Conservation (phyloP, 2,888 invertebrate genomes). For the Drosophila yooni region DNA sequence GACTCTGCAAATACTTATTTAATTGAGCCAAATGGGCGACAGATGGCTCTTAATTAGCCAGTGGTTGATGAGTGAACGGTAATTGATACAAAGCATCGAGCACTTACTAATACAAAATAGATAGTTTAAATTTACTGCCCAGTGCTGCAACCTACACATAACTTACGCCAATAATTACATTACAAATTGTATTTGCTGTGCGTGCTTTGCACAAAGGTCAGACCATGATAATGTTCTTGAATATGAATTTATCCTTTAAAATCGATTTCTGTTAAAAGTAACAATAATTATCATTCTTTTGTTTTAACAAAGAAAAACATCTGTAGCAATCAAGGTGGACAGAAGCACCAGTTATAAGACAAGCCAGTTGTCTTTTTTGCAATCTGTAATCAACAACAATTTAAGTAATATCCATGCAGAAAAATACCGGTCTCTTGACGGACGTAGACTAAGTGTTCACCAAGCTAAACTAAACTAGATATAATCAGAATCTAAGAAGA, state of each 20-base stretch:
- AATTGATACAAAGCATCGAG: conserved; percentile 15
- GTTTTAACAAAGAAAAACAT: background rate
- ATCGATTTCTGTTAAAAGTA: background rate
- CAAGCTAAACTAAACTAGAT: background rate
- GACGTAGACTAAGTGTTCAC: background rate
- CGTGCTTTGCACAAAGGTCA: background rate
- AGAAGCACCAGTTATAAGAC: background rate
- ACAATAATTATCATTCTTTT: background rate
- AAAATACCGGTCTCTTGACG: background rate
- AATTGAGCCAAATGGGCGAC: conserved; percentile 54
- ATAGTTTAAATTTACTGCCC: background rate
- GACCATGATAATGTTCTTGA: no score
- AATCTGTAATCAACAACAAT: background rate
- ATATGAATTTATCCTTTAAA: background rate
- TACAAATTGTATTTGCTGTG: background rate
- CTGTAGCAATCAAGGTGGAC: background rate
- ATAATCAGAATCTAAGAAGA: background rate
- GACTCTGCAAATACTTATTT: conserved; percentile 41
- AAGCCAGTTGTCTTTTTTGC: background rate
- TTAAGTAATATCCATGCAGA: background rate
- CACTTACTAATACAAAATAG: background rate
- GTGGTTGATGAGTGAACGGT: conserved; percentile 17
- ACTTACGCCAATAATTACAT: background rate
- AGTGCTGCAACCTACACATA: background rate
- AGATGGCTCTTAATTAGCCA: conserved; percentile 48